Percentiles rank a stretch among this genome's conserved stretches.
phyloP scores from a whole-genome alignment of 1,140 invertebrate genomes.

The Armadillidium nasatum region DNA sequence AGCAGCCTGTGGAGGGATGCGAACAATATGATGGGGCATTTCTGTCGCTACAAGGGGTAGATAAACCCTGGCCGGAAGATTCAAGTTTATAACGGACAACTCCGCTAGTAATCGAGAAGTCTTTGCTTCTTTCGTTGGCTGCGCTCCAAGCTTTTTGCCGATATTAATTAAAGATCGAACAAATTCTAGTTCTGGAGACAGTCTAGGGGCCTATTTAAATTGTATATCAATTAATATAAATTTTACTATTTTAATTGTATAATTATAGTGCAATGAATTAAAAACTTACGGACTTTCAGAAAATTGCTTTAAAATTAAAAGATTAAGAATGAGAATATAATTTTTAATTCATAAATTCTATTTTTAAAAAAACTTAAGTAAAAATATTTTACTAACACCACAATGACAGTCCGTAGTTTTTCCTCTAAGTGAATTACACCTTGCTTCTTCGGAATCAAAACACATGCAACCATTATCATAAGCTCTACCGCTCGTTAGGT shows the following conservation, averaged over 20 bases:
- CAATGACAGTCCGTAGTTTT: slow-evolving; percentile 68
- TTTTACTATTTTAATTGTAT: no score
- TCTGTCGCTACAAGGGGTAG: slow-evolving; percentile 68
- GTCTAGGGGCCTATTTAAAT: slow-evolving; percentile 63
- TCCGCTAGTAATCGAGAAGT: slow-evolving; percentile 85
- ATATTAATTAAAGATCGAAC: slow-evolving; percentile 78
- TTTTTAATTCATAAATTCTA: slow-evolving; percentile 22
- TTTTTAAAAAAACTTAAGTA: slow-evolving; percentile 9
- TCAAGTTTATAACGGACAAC: slow-evolving; percentile 86
- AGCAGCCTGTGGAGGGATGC: slow-evolving; percentile 88
- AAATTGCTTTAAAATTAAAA: no score
- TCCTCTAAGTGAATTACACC: slow-evolving; percentile 68
- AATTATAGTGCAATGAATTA: no score
- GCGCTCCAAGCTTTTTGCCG: slow-evolving; percentile 79
- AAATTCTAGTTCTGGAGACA: slow-evolving; percentile 81
- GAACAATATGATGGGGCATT: slow-evolving; percentile 74
- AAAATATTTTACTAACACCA: slow-evolving; percentile 56
- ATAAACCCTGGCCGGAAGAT: slow-evolving; percentile 96
- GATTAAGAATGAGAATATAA: no score
- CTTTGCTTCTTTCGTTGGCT: slow-evolving; percentile 91
- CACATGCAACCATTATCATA: slow-evolving; percentile 96
- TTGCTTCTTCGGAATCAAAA: slow-evolving; percentile 67
- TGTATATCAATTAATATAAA: no score
- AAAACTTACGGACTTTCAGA: no score
- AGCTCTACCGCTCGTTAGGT: slow-evolving; percentile 84